A percentile compares a stretch with the other conserved stretches of the same genome.
These are phyloP conservation scores for Hyposoter dolosus DNA, from an alignment of 2,888 invertebrate species.

Conservation along the genomic window DNA sequence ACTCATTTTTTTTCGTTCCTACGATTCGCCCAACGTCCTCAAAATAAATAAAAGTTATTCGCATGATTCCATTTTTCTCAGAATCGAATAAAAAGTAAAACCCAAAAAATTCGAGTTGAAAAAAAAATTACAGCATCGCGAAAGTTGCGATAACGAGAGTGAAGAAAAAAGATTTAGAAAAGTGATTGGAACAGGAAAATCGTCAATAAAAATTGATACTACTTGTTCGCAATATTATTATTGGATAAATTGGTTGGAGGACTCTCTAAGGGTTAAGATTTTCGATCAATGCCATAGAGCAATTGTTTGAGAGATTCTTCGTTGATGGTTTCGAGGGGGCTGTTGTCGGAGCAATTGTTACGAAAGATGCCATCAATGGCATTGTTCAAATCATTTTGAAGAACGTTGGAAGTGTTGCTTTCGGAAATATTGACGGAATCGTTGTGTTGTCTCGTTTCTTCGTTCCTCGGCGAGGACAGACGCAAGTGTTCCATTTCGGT, in stretches of 20 bases:
- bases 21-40: background rate
- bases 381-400: slow-evolving; percentile 68
- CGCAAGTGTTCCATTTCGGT: slow-evolving; percentile 88
- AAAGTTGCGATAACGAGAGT: no score
- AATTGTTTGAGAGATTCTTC: slow-evolving; percentile 86
- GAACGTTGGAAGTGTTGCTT: slow-evolving; percentile 47
- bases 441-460: slow-evolving; percentile 64
- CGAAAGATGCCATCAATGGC: slow-evolving; percentile 72
- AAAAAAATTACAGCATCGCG: no score
- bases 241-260: background rate
- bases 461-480: slow-evolving; percentile 84
- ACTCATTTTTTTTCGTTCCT: slow-evolving; percentile 12
- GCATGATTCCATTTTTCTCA: background rate
- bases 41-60: slow-evolving; percentile 21
- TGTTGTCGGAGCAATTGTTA: slow-evolving; percentile 68
- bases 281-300: slow-evolving; percentile 82
- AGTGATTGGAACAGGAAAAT: background rate
- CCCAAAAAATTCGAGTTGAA: no score
- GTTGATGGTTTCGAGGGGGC: slow-evolving; percentile 84
- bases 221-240: background rate
- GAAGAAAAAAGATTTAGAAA: background rate
- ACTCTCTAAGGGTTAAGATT: slow-evolving; percentile 50
- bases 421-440: slow-evolving; percentile 41
- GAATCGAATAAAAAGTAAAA: background rate
- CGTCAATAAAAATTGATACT: background rate